These are phyloP conservation scores for Martes martes DNA, from an alignment of 2,113 vertebrate genomes.

Conservation along the genomic window DNA sequence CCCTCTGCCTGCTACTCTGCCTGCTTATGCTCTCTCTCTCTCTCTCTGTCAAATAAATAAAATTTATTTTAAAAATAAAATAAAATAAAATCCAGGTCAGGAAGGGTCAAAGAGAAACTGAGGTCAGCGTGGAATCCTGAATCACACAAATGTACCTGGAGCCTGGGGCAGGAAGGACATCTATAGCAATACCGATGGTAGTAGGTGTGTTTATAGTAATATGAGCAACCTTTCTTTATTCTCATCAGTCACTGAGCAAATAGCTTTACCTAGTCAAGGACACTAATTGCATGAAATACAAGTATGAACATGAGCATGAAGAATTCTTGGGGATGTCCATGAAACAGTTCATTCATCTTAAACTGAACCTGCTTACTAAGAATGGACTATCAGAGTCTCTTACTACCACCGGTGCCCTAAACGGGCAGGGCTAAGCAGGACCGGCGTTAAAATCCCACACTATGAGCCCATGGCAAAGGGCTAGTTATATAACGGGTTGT, in stretches of 20 bases:
- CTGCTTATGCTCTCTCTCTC: no score
- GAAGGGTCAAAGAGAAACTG: not conserved
- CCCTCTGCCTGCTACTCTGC: no score
- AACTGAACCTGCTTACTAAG: not conserved
- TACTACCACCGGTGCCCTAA: not conserved
- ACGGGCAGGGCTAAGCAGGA: not conserved
- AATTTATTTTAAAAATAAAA: no score
- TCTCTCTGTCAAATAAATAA: no score
- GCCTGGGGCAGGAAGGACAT: not conserved
- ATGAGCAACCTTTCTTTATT: not conserved
- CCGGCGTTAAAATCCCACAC: not conserved
- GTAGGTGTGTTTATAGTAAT: not conserved
- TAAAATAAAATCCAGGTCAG: no score
- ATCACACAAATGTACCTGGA: rapidly evolving
- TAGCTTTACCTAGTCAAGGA: not conserved
- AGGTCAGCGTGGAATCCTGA: not conserved
- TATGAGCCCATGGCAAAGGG: not conserved
- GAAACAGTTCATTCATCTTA: not conserved
- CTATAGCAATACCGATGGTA: not conserved
- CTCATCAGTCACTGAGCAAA: not conserved
- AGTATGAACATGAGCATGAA: not conserved
- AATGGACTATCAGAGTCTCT: not conserved
- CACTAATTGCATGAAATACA: not conserved
- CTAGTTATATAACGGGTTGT: not conserved
- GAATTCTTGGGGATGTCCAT: not conserved